Evolutionary conservation across 2,113 vertebrate species (phyloP).

Genomic region (Zapornia atra): DNA sequence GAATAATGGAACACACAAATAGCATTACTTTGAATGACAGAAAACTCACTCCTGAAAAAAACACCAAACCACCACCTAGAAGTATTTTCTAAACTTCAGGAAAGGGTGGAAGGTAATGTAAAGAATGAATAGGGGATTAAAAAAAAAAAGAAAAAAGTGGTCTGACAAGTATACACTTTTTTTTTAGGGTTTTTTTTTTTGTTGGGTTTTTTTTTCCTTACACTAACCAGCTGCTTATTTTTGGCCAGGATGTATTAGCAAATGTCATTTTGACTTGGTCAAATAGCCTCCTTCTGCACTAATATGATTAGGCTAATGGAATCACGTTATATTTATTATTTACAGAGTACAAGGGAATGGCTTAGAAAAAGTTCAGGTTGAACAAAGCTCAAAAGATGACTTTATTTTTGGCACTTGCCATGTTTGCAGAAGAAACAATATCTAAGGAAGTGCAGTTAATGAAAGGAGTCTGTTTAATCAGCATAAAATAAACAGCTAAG

Average conservation of each 20-base stretch:
- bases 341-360: constrained; percentile 55
- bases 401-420: constrained; percentile 48
- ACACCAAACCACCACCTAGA: neutral
- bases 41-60: neutral
- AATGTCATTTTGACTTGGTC: neutral
- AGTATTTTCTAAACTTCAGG: neutral
- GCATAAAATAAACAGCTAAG: constrained; percentile 68
- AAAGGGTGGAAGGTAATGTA: neutral
- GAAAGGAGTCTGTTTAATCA: constrained; percentile 57
- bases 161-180: neutral
- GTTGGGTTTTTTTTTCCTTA: neutral
- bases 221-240: neutral
- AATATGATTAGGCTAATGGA: constrained; percentile 22
- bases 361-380: constrained; percentile 51
- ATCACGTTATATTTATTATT: constrained; percentile 57
- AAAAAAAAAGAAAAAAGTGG: too few relatives aligned
- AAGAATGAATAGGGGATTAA: neutral
- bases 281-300: neutral
- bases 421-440: constrained; percentile 58
- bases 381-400: constrained; percentile 41
- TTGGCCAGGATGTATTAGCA: neutral
- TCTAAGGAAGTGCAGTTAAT: constrained; percentile 64
- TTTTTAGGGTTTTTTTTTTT: neutral
- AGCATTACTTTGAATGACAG: neutral
- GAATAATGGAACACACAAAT: neutral